These are phyloP conservation scores for Calosoma granatense DNA, from an alignment of 1,140 invertebrate genomes.

Conservation along the genomic window DNA sequence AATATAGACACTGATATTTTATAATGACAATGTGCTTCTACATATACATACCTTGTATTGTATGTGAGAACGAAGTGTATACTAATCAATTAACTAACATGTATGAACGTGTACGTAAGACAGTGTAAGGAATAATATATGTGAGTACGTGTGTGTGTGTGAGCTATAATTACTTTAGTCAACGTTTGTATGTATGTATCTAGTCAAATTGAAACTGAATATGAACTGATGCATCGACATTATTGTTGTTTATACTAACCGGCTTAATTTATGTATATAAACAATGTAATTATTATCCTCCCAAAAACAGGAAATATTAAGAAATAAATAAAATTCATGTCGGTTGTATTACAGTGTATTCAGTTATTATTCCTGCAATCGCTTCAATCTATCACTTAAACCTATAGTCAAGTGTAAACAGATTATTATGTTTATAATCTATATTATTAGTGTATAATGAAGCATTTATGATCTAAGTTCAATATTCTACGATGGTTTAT, in stretches of 20 bases:
- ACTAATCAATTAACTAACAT: too few species aligned
- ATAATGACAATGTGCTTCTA: not conserved
- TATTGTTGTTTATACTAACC: slow-evolving; percentile 7
- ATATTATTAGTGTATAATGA: too few species aligned
- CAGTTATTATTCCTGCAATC: not conserved
- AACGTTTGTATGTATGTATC: slow-evolving; percentile 4
- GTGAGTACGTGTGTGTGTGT: not conserved
- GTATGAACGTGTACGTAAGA: not conserved
- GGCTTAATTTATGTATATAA: slow-evolving; percentile 8
- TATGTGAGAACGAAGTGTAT: too few species aligned
- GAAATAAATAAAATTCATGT: slow-evolving; percentile 2
- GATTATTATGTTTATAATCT: not conserved
- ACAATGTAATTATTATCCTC: not conserved
- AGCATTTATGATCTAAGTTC: too few species aligned
- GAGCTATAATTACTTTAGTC: not conserved
- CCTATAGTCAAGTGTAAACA: not conserved
- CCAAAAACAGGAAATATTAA: not conserved
- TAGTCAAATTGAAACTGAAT: not conserved
- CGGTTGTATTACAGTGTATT: not conserved
- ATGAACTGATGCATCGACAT: not conserved
- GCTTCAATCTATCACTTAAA: not conserved
- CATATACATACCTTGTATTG: too few species aligned
- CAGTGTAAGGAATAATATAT: not conserved
- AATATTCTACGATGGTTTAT: too few species aligned
- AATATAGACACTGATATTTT: not conserved